Percentiles rank a stretch among this genome's conserved stretches.
phyloP scores from a whole-genome alignment of 2,797 vertebrate species.

The Anguilla marmorata region DNA sequence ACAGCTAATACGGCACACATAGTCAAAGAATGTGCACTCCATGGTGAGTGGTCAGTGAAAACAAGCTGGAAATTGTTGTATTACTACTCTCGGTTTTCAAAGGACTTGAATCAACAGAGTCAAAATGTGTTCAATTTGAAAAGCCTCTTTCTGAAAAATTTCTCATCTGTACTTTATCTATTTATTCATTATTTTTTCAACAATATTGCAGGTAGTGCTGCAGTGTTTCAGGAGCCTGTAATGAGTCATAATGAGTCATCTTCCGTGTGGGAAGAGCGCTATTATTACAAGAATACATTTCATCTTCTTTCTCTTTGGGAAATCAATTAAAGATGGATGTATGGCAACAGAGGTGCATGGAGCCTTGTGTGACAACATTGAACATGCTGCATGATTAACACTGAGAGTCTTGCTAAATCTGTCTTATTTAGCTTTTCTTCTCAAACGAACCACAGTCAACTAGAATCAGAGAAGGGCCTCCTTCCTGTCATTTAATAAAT shows the following conservation, averaged over 20 bases:
- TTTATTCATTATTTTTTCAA: not conserved
- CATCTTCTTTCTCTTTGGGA: not conserved
- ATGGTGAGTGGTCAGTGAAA: not conserved
- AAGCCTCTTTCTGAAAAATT: not conserved
- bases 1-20: not conserved
- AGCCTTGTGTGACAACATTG: not conserved
- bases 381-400: not conserved
- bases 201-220: not conserved
- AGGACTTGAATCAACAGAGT: not conserved
- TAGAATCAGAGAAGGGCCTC: not conserved
- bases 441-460: not conserved
- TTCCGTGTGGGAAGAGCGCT: not conserved
- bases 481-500: not conserved
- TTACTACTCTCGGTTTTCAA: slow-evolving; percentile 3
- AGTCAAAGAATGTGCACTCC: not conserved
- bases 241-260: not conserved
- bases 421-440: not conserved
- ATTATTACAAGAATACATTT: not conserved
- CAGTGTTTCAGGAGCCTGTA: not conserved
- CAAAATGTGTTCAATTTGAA: not conserved
- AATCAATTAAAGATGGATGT: not conserved
- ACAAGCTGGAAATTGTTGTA: not conserved
- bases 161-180: not conserved
- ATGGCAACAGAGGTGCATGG: not conserved
- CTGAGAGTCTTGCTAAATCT: not conserved